Conservation (phyloP, 2,888 invertebrate genomes). For the Chesias legatella region DNA sequence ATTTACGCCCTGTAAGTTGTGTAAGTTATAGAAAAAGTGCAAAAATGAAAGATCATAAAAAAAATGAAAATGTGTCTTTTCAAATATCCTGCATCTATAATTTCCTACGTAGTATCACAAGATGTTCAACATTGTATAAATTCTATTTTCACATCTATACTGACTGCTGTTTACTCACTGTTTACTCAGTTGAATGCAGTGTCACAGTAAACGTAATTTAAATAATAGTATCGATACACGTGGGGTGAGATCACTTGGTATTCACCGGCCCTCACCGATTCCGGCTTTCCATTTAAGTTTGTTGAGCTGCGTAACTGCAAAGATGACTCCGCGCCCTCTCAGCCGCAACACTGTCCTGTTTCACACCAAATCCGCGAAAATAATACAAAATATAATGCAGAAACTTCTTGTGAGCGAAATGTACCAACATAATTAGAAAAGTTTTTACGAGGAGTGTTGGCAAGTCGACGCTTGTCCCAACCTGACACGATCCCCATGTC, state of each 20-base stretch:
- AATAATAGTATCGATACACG: slow-evolving; percentile 28
- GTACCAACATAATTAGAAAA: slow-evolving; percentile 75
- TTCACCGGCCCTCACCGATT: slow-evolving; percentile 34
- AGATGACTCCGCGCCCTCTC: slow-evolving; percentile 40
- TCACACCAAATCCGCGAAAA: slow-evolving; percentile 65
- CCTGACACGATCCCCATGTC: slow-evolving; percentile 62
- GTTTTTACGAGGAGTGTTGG: slow-evolving; percentile 72
- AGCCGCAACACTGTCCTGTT: slow-evolving; percentile 32
- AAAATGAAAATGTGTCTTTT: too few species aligned
- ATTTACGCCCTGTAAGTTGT: too few species aligned
- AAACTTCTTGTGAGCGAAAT: slow-evolving; percentile 70
- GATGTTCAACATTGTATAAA: too few species aligned
- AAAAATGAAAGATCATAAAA: too few species aligned
- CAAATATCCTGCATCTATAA: too few species aligned
- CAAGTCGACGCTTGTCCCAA: slow-evolving; percentile 69
- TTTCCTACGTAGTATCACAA: too few species aligned
- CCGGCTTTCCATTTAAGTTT: slow-evolving; percentile 58
- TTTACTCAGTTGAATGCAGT: too few species aligned
- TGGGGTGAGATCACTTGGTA: slow-evolving; percentile 33
- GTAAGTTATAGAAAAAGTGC: too few species aligned
- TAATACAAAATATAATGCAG: slow-evolving; percentile 71
- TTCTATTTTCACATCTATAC: too few species aligned
- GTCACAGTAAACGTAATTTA: too few species aligned
- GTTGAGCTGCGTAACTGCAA: slow-evolving; percentile 46
- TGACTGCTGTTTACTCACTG: too few species aligned